Base-by-base conservation (phyloP, 2,797 vertebrate genomes). In the Sardinella longiceps region DNA sequence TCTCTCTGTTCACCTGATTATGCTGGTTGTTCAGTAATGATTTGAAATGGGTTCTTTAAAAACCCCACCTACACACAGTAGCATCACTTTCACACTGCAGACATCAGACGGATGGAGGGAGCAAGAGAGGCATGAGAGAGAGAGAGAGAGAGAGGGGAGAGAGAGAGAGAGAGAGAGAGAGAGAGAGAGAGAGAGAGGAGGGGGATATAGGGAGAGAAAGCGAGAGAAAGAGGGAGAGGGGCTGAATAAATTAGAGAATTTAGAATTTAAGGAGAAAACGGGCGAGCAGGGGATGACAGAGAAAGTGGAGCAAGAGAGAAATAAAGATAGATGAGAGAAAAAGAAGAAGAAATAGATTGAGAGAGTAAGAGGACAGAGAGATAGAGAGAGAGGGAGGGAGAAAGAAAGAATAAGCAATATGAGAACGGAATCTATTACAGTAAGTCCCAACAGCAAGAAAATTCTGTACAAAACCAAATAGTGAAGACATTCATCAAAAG, bases 361-460 rank as follows among this genome's bases (percentile, higher is more conserved):
- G n/a, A n/a, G n/a, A n/a, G n/a, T n/a, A n/a, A n/a, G 23, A 28
- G 58, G 9, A 23, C 11, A n/a, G 25, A 28, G 25, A 66, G 60
- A n/a, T n/a, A 11, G 60, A 25, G 14, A 25, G 6, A 12, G 60
- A 30, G 60, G 60, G n/a, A 11, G 12, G 2, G 43, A 43, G 39
- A 10, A 5, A 18, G 20, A n/a, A n/a, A 3, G 60, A 28, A 10
- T 15, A 48, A 63, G 48, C 81, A 81, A 39, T 37, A 20, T 6
- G 0, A 56, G 28, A 77, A 58, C 25, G 6, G 43, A 85, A 86
- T 60, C 4, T 30, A 74, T 89, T 85, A 90, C 83, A 90, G 91
- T 91, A 92, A 92, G 89, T 1, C 33, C 23, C 43, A 80, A 66
- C 28, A 81, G 83, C 63, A 84, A 43, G 83, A 81, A 84, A 89